phyloP scores from a whole-genome alignment of 2,888 invertebrate genomes.

The Emmelina monodactyla region DNA sequence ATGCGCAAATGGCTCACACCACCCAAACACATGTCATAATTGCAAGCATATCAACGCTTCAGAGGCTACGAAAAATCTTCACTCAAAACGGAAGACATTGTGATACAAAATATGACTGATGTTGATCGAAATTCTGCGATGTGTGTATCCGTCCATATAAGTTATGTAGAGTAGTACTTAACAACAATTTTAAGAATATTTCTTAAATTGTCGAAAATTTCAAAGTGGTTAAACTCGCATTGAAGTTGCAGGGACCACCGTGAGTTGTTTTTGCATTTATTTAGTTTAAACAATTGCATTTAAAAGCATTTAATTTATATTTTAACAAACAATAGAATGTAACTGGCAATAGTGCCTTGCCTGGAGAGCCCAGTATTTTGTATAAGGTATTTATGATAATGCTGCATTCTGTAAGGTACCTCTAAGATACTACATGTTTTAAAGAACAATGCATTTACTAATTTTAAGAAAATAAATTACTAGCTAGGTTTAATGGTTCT shows the following conservation, averaged over 20 bases:
- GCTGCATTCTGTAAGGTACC: constrained; percentile 19
- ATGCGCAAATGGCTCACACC: constrained; percentile 92
- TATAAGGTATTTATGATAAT: background rate
- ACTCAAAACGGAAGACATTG: constrained; percentile 32
- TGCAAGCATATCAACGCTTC: constrained; percentile 11
- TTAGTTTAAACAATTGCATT: constrained; percentile 54
- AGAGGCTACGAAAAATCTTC: constrained; percentile 13
- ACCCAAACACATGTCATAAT: constrained; percentile 75
- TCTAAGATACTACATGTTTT: constrained; percentile 11
- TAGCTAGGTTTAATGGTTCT: constrained; percentile 30
- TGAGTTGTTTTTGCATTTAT: constrained; percentile 42
- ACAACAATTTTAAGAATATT: no score
- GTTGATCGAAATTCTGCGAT: no score
- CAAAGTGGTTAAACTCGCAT: constrained; percentile 1
- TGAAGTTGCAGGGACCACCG: constrained; percentile 46
- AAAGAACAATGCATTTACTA: constrained; percentile 40
- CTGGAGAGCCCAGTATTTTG: constrained; percentile 2
- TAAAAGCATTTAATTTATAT: constrained; percentile 45
- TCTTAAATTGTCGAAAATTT: no score
- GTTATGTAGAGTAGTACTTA: no score
- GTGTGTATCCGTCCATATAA: no score
- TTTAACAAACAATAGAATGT: constrained; percentile 4
- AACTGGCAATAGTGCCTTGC: background rate
- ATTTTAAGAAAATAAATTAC: constrained; percentile 22
- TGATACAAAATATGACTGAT: constrained; percentile 52